A percentile compares a stretch with the other conserved stretches of the same genome.
These are phyloP conservation scores for Steinernema carpocapsae DNA, from an alignment of 2,888 invertebrate species.

Conservation along the genomic window DNA sequence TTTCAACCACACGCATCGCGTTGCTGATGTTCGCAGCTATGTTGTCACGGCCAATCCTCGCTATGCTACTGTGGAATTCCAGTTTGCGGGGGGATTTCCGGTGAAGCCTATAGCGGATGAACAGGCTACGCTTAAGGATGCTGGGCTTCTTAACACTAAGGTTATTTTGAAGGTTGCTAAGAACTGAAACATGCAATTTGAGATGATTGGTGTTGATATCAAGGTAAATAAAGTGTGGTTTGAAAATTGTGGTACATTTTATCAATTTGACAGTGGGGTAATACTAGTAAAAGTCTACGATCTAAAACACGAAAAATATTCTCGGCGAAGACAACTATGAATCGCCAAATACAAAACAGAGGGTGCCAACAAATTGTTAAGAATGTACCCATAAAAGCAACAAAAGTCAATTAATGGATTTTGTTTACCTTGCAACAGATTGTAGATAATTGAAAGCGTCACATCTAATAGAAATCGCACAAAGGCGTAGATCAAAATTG, in stretches of 20 bases:
- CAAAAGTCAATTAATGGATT: neutral
- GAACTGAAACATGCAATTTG: too few relatives aligned
- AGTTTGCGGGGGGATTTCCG: slow-evolving; percentile 86
- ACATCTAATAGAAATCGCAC: neutral
- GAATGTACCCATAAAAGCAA: neutral
- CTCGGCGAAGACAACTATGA: neutral
- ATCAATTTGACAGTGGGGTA: too few relatives aligned
- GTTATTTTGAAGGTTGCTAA: slow-evolving; percentile 75
- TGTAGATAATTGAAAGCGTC: neutral
- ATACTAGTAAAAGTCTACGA: too few relatives aligned
- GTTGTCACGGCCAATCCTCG: slow-evolving; percentile 34
- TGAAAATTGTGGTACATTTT: too few relatives aligned
- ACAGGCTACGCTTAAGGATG: slow-evolving; percentile 79
- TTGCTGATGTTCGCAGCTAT: slow-evolving; percentile 73
- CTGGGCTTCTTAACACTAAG: slow-evolving; percentile 86
- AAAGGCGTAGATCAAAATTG: neutral
- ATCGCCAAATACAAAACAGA: neutral
- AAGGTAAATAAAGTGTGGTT: too few relatives aligned
- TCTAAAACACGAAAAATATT: too few relatives aligned
- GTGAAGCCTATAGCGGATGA: slow-evolving; percentile 83
- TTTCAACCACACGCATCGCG: slow-evolving; percentile 88
- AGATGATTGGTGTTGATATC: too few relatives aligned
- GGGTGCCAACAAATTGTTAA: neutral
- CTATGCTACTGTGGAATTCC: slow-evolving; percentile 76
- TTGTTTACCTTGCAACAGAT: neutral